These are phyloP conservation scores for Bubo scandiacus DNA, from an alignment of 2,113 vertebrate genomes.

Conservation along the genomic window DNA sequence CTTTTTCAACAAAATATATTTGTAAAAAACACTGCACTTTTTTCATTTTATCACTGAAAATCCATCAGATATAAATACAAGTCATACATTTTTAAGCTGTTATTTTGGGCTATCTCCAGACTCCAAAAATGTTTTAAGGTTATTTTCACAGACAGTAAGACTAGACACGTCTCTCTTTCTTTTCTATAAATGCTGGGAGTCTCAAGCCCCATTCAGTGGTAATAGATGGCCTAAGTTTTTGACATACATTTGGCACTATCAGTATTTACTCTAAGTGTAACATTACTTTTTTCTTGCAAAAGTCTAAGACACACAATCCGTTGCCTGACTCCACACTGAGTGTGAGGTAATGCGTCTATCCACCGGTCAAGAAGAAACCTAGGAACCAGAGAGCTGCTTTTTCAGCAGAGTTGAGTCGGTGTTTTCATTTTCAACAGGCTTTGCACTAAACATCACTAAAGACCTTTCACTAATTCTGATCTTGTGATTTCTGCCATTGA, in stretches of 20 bases:
- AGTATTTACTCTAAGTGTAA: background rate
- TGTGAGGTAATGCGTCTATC: background rate
- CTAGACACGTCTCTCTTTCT: background rate
- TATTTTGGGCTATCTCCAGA: background rate
- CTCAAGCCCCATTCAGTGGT: background rate
- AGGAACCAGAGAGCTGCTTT: slow-evolving; percentile 31
- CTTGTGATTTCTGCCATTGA: slow-evolving; percentile 59
- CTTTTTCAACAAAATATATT: background rate
- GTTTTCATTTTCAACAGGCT: slow-evolving; percentile 56
- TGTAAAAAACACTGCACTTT: background rate
- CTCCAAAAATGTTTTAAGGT: background rate
- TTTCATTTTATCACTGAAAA: background rate
- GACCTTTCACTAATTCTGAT: slow-evolving; percentile 28
- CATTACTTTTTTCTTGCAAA: background rate
- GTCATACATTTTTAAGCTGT: background rate
- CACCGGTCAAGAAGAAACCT: slow-evolving; percentile 6
- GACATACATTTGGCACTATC: background rate
- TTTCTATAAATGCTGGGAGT: background rate
- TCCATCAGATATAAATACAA: background rate
- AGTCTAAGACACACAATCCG: background rate
- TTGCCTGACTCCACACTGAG: background rate
- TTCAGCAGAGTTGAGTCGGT: slow-evolving; percentile 31
- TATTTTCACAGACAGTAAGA: background rate
- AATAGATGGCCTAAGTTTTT: background rate
- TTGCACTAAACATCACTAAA: slow-evolving; percentile 33